Percentiles rank a stretch among this genome's conserved stretches.
Conservation (phyloP, 2,888 invertebrate species). For the Scaptodrosophila latifasciaeformis region DNA sequence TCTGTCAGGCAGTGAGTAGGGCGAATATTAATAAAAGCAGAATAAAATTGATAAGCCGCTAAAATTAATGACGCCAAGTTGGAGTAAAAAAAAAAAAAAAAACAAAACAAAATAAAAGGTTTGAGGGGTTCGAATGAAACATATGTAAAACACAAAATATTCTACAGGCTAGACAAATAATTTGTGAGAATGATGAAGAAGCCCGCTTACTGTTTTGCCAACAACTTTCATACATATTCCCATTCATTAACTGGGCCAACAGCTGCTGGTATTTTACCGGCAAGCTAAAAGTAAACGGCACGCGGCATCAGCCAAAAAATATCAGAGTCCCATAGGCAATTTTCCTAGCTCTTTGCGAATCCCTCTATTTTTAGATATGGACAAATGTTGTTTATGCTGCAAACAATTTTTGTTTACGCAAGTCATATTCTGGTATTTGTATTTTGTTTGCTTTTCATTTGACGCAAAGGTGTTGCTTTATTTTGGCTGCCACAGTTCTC, state of each 20-base stretch:
- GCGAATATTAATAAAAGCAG: constrained; percentile 49
- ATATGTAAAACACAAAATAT: too few relatives aligned
- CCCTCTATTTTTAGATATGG: constrained; percentile 22
- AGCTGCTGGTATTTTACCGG: constrained; percentile 50
- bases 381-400: constrained; percentile 49
- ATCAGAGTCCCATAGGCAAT: constrained; percentile 9
- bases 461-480: constrained; percentile 52
- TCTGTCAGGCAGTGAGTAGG: constrained; percentile 34
- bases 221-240: constrained; percentile 54
- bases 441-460: constrained; percentile 58
- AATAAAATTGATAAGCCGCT: constrained; percentile 61
- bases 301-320: neutral
- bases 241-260: constrained; percentile 59
- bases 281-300: neutral
- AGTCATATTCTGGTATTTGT: constrained; percentile 51
- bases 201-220: neutral
- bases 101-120: too few relatives aligned
- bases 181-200: too few relatives aligned
- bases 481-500: too few relatives aligned
- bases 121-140: too few relatives aligned
- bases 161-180: too few relatives aligned
- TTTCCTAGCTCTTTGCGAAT: neutral
- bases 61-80: constrained; percentile 53
- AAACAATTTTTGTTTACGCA: constrained; percentile 50
- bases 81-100: too few relatives aligned